A percentile compares a stretch with the other conserved stretches of the same genome.
These are phyloP conservation scores for Halcyon senegalensis DNA, from an alignment of 2,113 vertebrate species.

Conservation along the genomic window DNA sequence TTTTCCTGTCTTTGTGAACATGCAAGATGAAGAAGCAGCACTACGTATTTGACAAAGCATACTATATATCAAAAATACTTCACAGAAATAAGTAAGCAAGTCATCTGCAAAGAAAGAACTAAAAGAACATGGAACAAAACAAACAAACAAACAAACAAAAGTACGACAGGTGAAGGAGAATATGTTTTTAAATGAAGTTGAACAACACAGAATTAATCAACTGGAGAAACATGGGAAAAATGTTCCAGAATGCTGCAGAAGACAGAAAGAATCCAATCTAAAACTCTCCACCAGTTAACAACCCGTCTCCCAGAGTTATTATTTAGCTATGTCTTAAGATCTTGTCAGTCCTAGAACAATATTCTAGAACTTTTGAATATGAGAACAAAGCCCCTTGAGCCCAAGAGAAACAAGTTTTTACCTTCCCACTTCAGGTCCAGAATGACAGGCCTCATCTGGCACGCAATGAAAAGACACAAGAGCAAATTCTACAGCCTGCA, in stretches of 20 bases:
- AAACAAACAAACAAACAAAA: too few relatives aligned
- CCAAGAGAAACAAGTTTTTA: neutral
- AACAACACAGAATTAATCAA: neutral
- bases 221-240: neutral
- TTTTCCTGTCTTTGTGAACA: neutral
- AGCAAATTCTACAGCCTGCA: neutral
- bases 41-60: neutral
- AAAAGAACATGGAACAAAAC: neutral
- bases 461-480: neutral
- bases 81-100: neutral
- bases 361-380: neutral
- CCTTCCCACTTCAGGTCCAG: neutral
- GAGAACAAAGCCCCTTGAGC: neutral
- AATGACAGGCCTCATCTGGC: neutral
- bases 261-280: neutral
- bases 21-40: neutral
- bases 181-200: neutral
- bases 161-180: neutral
- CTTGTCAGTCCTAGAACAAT: neutral
- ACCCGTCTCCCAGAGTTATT: neutral
- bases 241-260: neutral
- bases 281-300: neutral
- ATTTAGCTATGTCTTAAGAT: neutral
- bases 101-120: neutral
- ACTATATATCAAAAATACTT: neutral